Evolutionary conservation across 2,888 invertebrate species (phyloP), one percentile per base, ranked within the genome.

Genomic region (Dyspetes luteomarginatus): DNA sequence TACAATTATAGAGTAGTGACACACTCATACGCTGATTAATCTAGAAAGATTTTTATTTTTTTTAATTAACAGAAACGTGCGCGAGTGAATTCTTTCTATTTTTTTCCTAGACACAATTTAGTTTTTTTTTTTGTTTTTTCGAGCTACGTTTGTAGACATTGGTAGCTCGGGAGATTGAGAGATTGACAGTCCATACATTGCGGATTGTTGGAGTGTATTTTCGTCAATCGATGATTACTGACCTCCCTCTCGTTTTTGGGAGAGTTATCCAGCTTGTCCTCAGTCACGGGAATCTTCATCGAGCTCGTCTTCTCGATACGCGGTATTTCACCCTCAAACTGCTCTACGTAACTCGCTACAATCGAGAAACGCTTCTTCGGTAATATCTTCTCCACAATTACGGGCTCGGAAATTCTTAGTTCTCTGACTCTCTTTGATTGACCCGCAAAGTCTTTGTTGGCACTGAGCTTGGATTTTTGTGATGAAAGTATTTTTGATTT

Each of bases 181-280:
- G 73, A 72, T 73, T 81, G 81, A 81, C 83, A 80, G 82, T 84
- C 83, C n/a, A n/a, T 83, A 85, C 84, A 86, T 84, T 83, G 82
- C 84, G 83, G 81, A 75, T 78, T 50, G 72, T 71, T 71, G 67
- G 64, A 62, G 36, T n/a, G n/a, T 60, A 62, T 83, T 81, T 81
- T 78, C 68, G 71, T 77, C 77, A 41, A 72, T 12, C 41, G 43
- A 68, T 83, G 60, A 81, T 58, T 91, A 91, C 92, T 92, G 91
- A 92, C 92, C 92, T 92, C 92, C 90, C 91, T 89, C 84, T 92
- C 91, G 87, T 87, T 86, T 86, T 85, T 86, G 87, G 90, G 90
- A 87, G 89, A 87, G 83, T 85, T 86, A 75, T 86, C 89, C 79
- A 81, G 55, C 80, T 84, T 83, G 56, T 79, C 76, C 84, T 83